Base-by-base conservation (phyloP, 2,113 vertebrate species). In the Sminthopsis crassicaudata region DNA sequence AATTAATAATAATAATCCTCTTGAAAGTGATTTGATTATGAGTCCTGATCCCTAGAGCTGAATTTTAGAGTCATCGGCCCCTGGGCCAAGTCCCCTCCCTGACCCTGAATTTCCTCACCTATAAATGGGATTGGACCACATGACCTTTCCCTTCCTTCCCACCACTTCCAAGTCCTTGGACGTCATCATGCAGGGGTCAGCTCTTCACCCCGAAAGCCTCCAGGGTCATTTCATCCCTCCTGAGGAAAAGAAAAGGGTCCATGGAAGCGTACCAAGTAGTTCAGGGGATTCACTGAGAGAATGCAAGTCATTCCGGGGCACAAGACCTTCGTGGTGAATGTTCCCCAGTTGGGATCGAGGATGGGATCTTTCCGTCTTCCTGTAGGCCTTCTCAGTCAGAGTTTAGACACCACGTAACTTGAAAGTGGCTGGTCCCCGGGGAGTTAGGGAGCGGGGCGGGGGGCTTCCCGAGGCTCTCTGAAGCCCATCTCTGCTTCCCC, bases 231-330 rank as follows among this genome's bases (percentile, higher is more conserved):
- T 3, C n/a, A 42, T 84, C 67, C n/a, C 7, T 84, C 19, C 12
- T 8, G 67, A 84, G n/a, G n/a, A 84, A 84, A 22, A 42, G 2
- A 23, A 8, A 14, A 26, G 27, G 27, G 27, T 30, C 60, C 60
- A 4, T 36, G 30, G 60, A 36, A n/a, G 30, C 4, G 3, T 36
- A 5, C 60, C 60, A n/a, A n/a, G 60, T 7, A 30, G 11, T 0
- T 23, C 10, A 0, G 0, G 5, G 2, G 46, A 76, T 0, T 0
- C 8, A 5, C n/a, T 12, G 2, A 42, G 4, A 0, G 57, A 0
- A 0, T 0, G 12, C 46, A 36, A 3, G 0, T 27, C 46, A 48
- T 22, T n/a, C 8, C 8, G 0, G 1, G 92, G 48, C 36, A 3
- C 2, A 0, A 0, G 36, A 0, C 0, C n/a, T 57, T 48, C 2